phyloP scores from a whole-genome alignment of 1,140 invertebrate genomes.

The Phortica variegata region DNA sequence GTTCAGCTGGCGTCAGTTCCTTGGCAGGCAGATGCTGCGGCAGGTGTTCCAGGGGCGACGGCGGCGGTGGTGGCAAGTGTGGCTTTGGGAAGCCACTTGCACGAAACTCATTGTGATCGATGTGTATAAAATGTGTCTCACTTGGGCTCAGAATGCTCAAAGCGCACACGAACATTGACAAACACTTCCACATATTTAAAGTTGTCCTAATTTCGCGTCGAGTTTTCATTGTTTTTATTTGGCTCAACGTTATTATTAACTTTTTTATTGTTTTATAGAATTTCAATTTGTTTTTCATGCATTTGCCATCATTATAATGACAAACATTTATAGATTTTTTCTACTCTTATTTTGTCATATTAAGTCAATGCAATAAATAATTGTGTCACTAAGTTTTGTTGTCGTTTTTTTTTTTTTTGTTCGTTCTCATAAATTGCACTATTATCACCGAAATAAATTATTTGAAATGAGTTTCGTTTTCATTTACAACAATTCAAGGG shows the following conservation, averaged over 20 bases:
- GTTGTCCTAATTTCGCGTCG: too few relatives aligned
- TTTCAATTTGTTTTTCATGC: slow-evolving; percentile 34
- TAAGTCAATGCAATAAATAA: too few relatives aligned
- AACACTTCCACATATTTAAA: too few relatives aligned
- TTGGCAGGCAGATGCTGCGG: slow-evolving; percentile 31
- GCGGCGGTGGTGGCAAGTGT: slow-evolving; percentile 31
- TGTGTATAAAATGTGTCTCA: slow-evolving; percentile 44
- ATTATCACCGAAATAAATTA: too few relatives aligned
- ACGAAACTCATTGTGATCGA: slow-evolving; percentile 49
- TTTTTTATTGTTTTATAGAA: slow-evolving; percentile 24
- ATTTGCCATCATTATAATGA: slow-evolving; percentile 22
- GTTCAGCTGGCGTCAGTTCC: slow-evolving; percentile 62
- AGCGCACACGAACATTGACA: neutral
- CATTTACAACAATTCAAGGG: too few relatives aligned
- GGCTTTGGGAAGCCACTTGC: slow-evolving; percentile 41
- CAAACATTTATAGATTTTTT: slow-evolving; percentile 29
- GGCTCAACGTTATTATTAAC: slow-evolving; percentile 17
- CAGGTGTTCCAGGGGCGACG: slow-evolving; percentile 31
- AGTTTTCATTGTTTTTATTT: slow-evolving; percentile 2
- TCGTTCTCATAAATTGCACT: slow-evolving; percentile 39
- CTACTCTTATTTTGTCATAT: neutral
- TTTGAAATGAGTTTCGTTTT: too few relatives aligned
- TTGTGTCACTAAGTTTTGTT: slow-evolving; percentile 21
- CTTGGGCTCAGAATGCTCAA: neutral
- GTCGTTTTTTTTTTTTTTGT: slow-evolving; percentile 18